Evolutionary conservation across 1,140 invertebrate species (phyloP).

Genomic region (Scaptomyza montana): DNA sequence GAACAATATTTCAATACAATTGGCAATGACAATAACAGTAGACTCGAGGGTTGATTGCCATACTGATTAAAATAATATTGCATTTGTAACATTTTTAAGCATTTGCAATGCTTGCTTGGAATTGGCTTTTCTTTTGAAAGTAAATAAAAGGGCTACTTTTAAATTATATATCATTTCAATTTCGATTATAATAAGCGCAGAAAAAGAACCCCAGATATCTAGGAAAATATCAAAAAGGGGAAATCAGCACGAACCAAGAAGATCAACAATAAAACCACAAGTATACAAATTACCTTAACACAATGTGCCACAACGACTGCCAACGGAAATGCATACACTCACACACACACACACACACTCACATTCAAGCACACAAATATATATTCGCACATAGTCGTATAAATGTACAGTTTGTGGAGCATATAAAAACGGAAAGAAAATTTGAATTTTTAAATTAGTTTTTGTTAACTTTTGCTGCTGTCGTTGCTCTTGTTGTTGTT

Average conservation of each 20-base stretch:
- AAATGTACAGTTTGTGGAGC: slow-evolving; percentile 78
- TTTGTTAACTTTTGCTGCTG: slow-evolving; percentile 78
- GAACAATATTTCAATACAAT: slow-evolving; percentile 26
- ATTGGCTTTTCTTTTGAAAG: no score
- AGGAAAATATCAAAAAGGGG: slow-evolving; percentile 40
- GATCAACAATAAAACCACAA: slow-evolving; percentile 76
- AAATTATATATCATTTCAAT: neutral
- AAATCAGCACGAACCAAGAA: slow-evolving; percentile 56
- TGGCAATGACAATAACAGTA: slow-evolving; percentile 9
- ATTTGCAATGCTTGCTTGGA: no score
- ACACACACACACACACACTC: slow-evolving; percentile 6
- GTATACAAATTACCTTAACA: slow-evolving; percentile 76
- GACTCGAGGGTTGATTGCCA: slow-evolving; percentile 3
- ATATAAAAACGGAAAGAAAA: slow-evolving; percentile 82
- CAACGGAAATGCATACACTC: slow-evolving; percentile 6
- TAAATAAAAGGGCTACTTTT: no score
- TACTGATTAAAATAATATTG: no score
- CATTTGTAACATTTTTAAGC: no score
- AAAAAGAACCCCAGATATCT: neutral
- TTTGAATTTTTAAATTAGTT: slow-evolving; percentile 83
- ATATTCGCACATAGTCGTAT: slow-evolving; percentile 50
- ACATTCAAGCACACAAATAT: neutral
- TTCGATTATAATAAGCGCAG: slow-evolving; percentile 18
- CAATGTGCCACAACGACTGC: slow-evolving; percentile 48
- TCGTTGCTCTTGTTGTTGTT: slow-evolving; percentile 31